phyloP scores from a whole-genome alignment of 1,140 invertebrate genomes.

The Pentalonia nigronervosa region DNA sequence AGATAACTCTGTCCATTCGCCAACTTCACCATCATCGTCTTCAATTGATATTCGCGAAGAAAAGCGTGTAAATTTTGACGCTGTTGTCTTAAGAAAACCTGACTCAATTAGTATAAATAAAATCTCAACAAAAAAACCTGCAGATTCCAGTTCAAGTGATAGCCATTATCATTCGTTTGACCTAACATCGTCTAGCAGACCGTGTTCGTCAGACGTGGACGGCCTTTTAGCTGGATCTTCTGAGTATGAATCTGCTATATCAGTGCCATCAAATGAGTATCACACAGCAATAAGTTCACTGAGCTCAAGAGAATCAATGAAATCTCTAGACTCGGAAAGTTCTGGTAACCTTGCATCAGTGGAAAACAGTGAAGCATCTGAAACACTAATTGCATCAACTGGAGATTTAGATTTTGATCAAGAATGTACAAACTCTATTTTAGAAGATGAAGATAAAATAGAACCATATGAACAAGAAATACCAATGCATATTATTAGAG shows the following conservation, averaged over 20 bases:
- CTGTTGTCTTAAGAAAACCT: conserved; percentile 41
- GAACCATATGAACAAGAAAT: conserved; percentile 69
- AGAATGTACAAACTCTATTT: conserved; percentile 61
- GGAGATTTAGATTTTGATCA: conserved; percentile 66
- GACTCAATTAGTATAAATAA: conserved; percentile 63
- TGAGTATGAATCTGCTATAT: conserved; percentile 88
- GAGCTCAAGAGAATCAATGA: conserved; percentile 87
- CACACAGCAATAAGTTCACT: conserved; percentile 82
- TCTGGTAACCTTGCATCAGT: conserved; percentile 86
- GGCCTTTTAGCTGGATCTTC: conserved; percentile 74
- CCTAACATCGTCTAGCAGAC: conserved; percentile 77
- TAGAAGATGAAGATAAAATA: conserved; percentile 62
- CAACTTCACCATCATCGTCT: conserved; percentile 50
- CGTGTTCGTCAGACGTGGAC: conserved; percentile 88
- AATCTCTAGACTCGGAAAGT: conserved; percentile 85
- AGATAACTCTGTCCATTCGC: conserved; percentile 49
- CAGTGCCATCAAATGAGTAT: conserved; percentile 85
- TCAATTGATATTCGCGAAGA: conserved; percentile 54
- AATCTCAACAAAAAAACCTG: conserved; percentile 66
- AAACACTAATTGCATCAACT: conserved; percentile 84
- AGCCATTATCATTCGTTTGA: conserved; percentile 90
- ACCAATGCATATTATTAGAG: conserved; percentile 64
- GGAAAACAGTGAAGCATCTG: conserved; percentile 85
- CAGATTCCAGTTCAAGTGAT: conserved; percentile 86
- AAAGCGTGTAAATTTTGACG: conserved; percentile 54